Evolutionary conservation across 2,113 vertebrate genomes (phyloP).

Genomic region (Neogobius melanostomus): DNA sequence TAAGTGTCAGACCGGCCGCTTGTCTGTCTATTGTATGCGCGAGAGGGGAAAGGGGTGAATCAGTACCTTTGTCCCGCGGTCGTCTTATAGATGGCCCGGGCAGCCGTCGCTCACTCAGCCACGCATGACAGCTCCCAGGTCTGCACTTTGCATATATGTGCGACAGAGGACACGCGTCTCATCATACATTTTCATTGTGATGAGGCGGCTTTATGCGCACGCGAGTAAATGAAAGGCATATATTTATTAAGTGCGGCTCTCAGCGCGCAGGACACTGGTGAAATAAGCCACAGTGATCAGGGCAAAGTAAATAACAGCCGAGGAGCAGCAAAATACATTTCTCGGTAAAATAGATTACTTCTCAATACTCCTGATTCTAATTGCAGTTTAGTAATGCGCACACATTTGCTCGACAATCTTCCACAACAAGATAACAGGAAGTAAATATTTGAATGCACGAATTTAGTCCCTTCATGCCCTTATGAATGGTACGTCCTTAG

Average conservation of each 20-base stretch:
- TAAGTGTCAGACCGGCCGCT: conserved; percentile 85
- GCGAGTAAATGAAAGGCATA: conserved; percentile 55
- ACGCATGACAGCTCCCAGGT: conserved; percentile 57
- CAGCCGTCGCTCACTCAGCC: conserved; percentile 41
- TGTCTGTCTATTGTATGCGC: conserved; percentile 74
- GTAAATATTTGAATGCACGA: no score
- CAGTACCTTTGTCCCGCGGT: conserved; percentile 54
- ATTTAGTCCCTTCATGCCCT: no score
- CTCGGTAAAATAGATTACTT: no score
- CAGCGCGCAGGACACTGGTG: background rate
- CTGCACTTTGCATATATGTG: conserved; percentile 63
- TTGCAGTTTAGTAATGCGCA: no score
- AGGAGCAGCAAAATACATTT: background rate
- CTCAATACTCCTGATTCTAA: no score
- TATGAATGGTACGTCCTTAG: no score
- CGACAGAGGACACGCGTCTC: conserved; percentile 36
- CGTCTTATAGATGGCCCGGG: conserved; percentile 46
- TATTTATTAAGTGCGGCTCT: conserved; percentile 37
- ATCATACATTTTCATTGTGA: conserved; percentile 54
- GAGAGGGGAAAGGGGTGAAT: conserved; percentile 48
- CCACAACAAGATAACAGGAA: no score
- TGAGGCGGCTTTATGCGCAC: conserved; percentile 27
- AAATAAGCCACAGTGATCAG: background rate
- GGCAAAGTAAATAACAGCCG: background rate
- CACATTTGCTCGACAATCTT: no score